These are phyloP conservation scores for Nomada ruficornis DNA, from an alignment of 2,888 invertebrate species.

Conservation along the genomic window DNA sequence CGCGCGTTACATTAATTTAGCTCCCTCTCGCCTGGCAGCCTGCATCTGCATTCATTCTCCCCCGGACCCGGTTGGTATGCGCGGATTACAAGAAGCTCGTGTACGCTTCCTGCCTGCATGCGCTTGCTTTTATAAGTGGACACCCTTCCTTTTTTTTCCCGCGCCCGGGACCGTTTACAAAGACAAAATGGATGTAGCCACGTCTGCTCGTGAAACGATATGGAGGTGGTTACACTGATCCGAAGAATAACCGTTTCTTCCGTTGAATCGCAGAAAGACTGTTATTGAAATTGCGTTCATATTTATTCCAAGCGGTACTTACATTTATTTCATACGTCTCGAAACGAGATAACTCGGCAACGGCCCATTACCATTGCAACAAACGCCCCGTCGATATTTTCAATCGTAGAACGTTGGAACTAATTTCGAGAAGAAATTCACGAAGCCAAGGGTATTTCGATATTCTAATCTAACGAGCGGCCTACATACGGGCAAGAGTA, in stretches of 20 bases:
- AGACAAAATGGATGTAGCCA: conserved; percentile 25
- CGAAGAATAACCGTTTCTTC: background rate
- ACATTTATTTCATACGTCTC: background rate
- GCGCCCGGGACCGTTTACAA: conserved; percentile 21
- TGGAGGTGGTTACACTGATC: background rate
- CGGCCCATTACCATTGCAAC: conserved; percentile 13
- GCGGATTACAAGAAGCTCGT: conserved; percentile 59
- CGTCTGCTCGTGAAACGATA: conserved; percentile 14
- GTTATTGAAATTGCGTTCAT: background rate
- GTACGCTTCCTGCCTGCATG: conserved; percentile 44
- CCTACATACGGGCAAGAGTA: background rate
- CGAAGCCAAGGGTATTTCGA: background rate
- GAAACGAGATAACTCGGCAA: background rate
- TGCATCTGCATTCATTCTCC: conserved; percentile 50
- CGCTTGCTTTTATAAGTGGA: conserved; percentile 35
- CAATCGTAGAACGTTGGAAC: background rate
- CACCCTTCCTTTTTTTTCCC: conserved; percentile 15
- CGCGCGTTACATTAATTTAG: conserved; percentile 65
- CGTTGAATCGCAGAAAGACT: no score
- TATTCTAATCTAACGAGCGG: conserved; percentile 16
- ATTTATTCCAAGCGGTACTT: background rate
- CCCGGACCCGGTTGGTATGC: conserved; percentile 42
- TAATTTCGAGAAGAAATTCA: conserved; percentile 9
- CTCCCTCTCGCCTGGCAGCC: conserved; percentile 34
- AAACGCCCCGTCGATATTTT: background rate